Evolutionary conservation across 1,140 invertebrate genomes (phyloP).

Genomic region (Magallana gigas): DNA sequence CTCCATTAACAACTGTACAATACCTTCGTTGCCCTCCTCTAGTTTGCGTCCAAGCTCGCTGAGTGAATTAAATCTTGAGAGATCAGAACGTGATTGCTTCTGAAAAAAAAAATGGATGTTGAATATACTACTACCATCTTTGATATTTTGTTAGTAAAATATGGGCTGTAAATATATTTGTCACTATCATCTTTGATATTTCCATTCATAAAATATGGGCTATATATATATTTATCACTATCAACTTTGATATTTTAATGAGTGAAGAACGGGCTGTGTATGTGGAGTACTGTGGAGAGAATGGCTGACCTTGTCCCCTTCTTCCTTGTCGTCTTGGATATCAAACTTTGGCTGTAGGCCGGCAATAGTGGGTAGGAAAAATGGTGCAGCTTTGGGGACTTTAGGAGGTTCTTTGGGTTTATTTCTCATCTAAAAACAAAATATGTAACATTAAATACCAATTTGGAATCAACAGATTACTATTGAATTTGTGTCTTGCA

Average conservation of each 20-base stretch:
- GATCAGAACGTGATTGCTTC: neutral
- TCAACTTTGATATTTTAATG: no score
- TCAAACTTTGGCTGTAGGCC: constrained; percentile 92
- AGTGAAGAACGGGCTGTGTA: no score
- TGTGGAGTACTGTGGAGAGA: neutral
- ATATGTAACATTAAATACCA: no score
- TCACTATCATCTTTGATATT: no score
- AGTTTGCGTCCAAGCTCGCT: neutral
- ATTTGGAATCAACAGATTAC: no score
- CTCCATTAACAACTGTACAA: neutral
- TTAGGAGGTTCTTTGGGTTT: constrained; percentile 93
- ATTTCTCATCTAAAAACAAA: constrained; percentile 83
- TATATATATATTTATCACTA: no score
- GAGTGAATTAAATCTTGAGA: neutral
- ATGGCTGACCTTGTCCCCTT: constrained; percentile 29
- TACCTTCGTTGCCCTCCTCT: neutral
- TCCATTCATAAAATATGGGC: no score
- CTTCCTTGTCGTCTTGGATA: constrained; percentile 79
- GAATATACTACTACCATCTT: neutral
- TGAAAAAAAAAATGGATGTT: neutral
- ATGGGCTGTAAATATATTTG: no score
- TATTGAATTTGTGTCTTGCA: no score
- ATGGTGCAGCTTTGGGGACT: constrained; percentile 91
- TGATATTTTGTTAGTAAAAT: neutral
- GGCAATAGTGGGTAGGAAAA: constrained; percentile 95